Evolutionary conservation across 2,797 vertebrate species (phyloP).

Genomic region (Ibycter americanus): DNA sequence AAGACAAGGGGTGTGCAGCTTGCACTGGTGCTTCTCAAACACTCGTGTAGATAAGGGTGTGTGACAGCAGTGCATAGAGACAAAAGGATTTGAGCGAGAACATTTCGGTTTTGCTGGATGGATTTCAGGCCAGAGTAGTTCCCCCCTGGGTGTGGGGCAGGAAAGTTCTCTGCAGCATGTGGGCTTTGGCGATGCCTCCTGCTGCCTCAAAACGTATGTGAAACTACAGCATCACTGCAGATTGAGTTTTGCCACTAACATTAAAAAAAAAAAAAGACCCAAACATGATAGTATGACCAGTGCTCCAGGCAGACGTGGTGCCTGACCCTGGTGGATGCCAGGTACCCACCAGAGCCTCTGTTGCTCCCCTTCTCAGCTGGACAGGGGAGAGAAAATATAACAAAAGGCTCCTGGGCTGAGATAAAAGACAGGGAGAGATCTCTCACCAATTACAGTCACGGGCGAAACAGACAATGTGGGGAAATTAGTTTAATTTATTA

Average conservation of each 20-base stretch:
- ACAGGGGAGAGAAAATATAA: background rate
- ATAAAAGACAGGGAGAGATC: background rate
- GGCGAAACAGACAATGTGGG: background rate
- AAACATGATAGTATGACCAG: background rate
- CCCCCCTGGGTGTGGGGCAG: background rate
- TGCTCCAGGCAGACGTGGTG: background rate
- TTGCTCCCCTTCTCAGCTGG: background rate
- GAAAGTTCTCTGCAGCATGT: background rate
- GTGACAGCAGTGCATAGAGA: background rate
- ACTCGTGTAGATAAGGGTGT: background rate
- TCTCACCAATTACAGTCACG: background rate
- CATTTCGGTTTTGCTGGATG: background rate
- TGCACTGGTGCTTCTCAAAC: background rate
- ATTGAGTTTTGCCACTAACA: background rate
- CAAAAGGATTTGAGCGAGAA: background rate
- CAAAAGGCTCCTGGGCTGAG: background rate
- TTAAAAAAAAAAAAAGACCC: rapidly evolving
- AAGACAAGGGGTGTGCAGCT: background rate
- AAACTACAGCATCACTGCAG: background rate
- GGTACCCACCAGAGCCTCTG: background rate
- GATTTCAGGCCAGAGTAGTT: background rate
- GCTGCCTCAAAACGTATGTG: background rate
- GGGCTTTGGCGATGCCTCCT: background rate
- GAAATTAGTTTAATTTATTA: background rate
- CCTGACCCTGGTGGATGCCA: background rate